A percentile compares a stretch with the other conserved stretches of the same genome.
Conservation (phyloP, 2,797 vertebrate genomes). For the Hyperoplus immaculatus region DNA sequence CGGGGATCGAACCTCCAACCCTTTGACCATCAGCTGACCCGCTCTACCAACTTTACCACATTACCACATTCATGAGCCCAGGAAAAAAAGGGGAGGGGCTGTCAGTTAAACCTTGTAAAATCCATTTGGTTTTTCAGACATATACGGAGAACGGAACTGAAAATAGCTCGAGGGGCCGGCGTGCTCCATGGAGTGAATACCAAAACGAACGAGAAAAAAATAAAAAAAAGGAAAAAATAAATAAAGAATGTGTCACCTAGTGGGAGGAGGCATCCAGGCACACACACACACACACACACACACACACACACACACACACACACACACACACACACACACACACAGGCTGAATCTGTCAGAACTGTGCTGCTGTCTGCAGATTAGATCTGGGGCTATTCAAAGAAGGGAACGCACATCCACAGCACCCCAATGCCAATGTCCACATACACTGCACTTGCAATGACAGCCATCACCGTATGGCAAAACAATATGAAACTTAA, state of each 20-base stretch:
- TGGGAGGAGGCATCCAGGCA: conserved; percentile 82
- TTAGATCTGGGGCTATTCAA: conserved; percentile 87
- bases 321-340: conserved; percentile 5
- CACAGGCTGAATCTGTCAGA: conserved; percentile 85
- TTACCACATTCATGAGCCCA: conserved; percentile 59
- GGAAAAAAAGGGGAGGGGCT: conserved; percentile 70
- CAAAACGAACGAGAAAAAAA: conserved; percentile 79
- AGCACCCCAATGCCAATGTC: conserved; percentile 65
- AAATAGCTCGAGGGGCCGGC: conserved; percentile 84
- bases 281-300: no score
- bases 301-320: no score
- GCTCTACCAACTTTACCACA: conserved; percentile 26
- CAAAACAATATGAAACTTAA: conserved; percentile 50
- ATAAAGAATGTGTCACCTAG: conserved; percentile 86
- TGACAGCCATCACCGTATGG: conserved; percentile 66
- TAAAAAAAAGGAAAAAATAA: conserved; percentile 84
- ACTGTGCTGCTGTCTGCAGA: conserved; percentile 87
- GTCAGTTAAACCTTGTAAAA: conserved; percentile 84
- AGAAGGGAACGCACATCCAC: conserved; percentile 57
- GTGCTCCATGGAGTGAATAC: conserved; percentile 83
- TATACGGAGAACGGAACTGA: conserved; percentile 87
- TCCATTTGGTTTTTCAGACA: conserved; percentile 85
- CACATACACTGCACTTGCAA: conserved; percentile 55
- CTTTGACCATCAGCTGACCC: no score
- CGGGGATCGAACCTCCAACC: no score